Percentiles rank a stretch among this genome's conserved stretches.
Evolutionary conservation across 2,113 vertebrate genomes (phyloP).

Genomic region (Alectura lathami): DNA sequence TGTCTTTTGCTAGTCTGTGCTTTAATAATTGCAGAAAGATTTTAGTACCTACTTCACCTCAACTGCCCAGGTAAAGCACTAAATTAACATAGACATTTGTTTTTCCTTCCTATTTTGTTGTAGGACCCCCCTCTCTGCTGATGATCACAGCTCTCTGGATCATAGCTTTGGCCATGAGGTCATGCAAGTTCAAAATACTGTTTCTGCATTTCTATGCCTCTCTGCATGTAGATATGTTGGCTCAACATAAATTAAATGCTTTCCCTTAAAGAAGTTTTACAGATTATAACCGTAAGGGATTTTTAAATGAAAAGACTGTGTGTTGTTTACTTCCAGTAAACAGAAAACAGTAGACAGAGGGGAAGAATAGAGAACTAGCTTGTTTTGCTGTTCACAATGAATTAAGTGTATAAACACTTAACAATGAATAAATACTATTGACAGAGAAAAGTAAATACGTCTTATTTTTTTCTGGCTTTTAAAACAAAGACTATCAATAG

Average conservation of each 20-base stretch:
- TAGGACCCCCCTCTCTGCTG: background rate
- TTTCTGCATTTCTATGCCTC: background rate
- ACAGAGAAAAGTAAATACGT: conserved; percentile 33
- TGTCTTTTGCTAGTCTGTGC: background rate
- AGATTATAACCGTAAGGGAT: background rate
- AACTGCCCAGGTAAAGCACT: background rate
- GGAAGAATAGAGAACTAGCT: background rate
- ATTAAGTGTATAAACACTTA: conserved; percentile 31
- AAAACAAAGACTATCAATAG: conserved; percentile 47
- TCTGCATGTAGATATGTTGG: background rate
- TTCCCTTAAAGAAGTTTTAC: background rate
- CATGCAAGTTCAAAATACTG: background rate
- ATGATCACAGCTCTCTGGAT: background rate
- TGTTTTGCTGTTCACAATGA: background rate
- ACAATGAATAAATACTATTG: conserved; percentile 33
- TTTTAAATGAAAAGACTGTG: background rate
- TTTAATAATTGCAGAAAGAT: conserved; percentile 5
- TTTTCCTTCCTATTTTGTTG: background rate
- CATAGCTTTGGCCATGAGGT: background rate
- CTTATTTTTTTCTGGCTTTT: conserved; percentile 24
- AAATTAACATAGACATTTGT: background rate
- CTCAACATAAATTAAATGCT: background rate
- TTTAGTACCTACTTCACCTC: background rate
- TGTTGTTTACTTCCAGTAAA: background rate
- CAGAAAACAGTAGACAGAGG: background rate